A percentile compares a stretch with the other conserved stretches of the same genome.
phyloP scores from a whole-genome alignment of 2,113 vertebrate genomes.

The Sturnus vulgaris region DNA sequence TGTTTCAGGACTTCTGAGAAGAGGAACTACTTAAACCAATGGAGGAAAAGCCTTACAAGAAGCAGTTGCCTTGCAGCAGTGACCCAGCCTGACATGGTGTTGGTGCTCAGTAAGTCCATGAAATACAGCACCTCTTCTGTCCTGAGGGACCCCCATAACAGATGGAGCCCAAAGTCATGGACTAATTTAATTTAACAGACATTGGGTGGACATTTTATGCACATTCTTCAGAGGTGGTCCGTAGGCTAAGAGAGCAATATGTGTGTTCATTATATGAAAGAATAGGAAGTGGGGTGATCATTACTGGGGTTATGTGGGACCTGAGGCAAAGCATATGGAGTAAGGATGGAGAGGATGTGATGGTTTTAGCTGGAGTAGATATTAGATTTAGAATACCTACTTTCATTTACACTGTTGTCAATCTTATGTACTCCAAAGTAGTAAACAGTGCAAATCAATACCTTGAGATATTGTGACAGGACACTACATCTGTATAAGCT shows the following conservation, averaged over 20 bases:
- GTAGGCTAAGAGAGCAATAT: not conserved
- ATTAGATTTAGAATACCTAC: not conserved
- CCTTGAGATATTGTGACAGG: not conserved
- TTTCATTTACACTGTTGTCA: not conserved
- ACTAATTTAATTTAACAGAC: not conserved
- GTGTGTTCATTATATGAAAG: not conserved
- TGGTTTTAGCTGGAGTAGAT: not conserved
- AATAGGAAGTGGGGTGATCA: not conserved
- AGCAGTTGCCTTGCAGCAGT: not conserved
- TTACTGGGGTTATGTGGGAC: not conserved
- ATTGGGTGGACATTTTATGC: not conserved
- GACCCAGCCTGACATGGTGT: rapidly evolving
- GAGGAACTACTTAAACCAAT: not conserved
- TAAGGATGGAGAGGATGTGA: not conserved
- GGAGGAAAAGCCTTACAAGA: not conserved
- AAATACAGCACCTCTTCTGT: not conserved
- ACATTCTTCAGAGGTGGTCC: not conserved
- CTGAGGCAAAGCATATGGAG: not conserved
- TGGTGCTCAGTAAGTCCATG: not conserved
- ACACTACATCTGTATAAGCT: not conserved
- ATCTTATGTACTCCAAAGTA: not conserved
- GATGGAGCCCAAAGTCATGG: not conserved
- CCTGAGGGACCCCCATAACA: not conserved
- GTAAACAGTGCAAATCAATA: not conserved
- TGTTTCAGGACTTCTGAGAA: not conserved